phyloP scores from a whole-genome alignment of 35 echinoderm and acorn worm species.

The Apostichopus californicus region DNA sequence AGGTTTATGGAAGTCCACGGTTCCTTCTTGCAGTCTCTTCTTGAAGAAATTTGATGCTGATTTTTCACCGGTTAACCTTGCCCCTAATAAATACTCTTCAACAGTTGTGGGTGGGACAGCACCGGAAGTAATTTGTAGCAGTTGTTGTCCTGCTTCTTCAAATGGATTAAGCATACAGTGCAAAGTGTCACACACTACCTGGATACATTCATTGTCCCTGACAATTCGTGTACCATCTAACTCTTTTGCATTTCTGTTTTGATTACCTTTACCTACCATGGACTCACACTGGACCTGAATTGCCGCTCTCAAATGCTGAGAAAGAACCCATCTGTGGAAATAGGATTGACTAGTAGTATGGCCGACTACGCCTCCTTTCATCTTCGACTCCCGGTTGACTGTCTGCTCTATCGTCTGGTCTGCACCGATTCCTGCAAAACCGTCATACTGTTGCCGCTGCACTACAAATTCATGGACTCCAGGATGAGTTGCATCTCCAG shows the following conservation, averaged over 20 bases:
- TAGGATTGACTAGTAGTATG: constrained; percentile 64
- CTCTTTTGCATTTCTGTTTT: not conserved
- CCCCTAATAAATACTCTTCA: not conserved
- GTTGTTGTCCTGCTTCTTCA: constrained; percentile 28
- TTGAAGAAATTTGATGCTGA: not conserved
- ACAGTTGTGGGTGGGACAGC: not conserved
- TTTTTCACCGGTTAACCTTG: not conserved
- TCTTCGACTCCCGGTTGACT: constrained; percentile 48
- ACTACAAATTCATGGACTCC: constrained; percentile 31
- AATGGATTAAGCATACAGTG: constrained; percentile 74
- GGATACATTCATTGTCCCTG: constrained; percentile 29
- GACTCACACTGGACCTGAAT: constrained; percentile 19
- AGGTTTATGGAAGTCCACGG: not conserved
- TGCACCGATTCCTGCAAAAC: constrained; percentile 25
- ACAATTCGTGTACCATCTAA: constrained; percentile 26
- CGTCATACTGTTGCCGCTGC: constrained; percentile 35
- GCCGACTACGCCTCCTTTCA: constrained; percentile 45
- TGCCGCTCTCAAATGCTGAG: constrained; percentile 22
- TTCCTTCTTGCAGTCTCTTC: constrained; percentile 36
- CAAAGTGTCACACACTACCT: constrained; percentile 32
- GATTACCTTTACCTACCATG: not conserved
- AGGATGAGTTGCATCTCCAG: constrained; percentile 52
- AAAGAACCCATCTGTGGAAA: constrained; percentile 27
- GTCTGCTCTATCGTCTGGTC: constrained; percentile 62
- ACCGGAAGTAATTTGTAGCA: constrained; percentile 45